These are phyloP conservation scores for Urocitellus parryii DNA, from an alignment of 2,113 vertebrate species.

Conservation along the genomic window DNA sequence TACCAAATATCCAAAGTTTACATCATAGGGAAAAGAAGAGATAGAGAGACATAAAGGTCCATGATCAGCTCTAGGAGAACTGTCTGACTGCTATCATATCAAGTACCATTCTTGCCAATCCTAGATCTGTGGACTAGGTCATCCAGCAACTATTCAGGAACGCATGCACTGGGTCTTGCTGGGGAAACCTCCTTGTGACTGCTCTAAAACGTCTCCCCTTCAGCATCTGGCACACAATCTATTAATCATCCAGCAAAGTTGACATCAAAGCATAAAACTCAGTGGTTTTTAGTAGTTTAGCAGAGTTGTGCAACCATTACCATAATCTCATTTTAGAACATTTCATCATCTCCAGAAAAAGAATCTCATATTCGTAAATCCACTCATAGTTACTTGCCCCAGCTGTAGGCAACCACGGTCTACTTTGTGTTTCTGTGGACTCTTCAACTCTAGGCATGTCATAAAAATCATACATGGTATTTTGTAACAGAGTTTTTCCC, in stretches of 20 bases:
- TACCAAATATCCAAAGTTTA: neutral
- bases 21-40: neutral
- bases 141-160: neutral
- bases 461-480: neutral
- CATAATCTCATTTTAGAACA: neutral
- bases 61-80: neutral
- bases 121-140: neutral
- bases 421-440: neutral
- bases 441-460: neutral
- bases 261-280: neutral
- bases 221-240: neutral
- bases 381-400: neutral
- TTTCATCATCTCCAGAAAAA: neutral
- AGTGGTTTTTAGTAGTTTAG: neutral
- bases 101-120: neutral
- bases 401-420: neutral
- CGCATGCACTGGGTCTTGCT: neutral
- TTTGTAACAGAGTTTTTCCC: neutral
- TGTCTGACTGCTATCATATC: neutral
- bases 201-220: neutral
- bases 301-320: neutral
- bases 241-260: neutral
- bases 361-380: neutral
- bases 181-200: neutral
- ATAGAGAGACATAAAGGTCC: neutral